Percentiles rank a stretch among this genome's conserved stretches.
Evolutionary conservation across 2,888 invertebrate species (phyloP).

Genomic region (Omphaloscelis lunosa): DNA sequence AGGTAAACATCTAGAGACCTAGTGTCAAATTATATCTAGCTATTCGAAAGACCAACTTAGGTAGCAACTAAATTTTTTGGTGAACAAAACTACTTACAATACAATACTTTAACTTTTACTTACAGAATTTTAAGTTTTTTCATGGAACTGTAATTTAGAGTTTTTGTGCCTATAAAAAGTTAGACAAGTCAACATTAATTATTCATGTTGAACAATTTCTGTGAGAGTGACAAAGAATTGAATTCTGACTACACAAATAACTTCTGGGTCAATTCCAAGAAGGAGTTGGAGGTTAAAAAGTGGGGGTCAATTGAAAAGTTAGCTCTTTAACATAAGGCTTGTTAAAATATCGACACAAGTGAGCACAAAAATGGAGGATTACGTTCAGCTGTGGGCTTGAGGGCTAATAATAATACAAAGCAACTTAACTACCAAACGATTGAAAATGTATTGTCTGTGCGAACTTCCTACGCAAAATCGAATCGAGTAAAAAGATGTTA

Average conservation of each 20-base stretch:
- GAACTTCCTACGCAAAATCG: neutral
- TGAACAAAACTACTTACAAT: neutral
- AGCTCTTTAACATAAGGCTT: neutral
- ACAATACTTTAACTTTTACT: no score
- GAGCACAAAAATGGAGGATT: neutral
- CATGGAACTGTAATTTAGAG: neutral
- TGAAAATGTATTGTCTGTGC: neutral
- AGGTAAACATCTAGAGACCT: neutral
- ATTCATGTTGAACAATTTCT: neutral
- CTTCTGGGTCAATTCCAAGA: neutral
- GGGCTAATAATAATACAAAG: neutral
- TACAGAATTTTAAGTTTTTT: constrained; percentile 8
- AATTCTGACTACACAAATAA: neutral
- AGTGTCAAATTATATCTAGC: constrained; percentile 1
- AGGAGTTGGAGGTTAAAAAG: neutral
- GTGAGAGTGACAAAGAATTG: neutral
- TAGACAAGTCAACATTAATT: neutral
- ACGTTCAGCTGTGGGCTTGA: neutral
- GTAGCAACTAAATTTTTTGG: constrained; percentile 2
- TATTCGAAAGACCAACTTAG: neutral
- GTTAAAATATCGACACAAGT: neutral
- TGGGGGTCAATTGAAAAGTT: neutral
- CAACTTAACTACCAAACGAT: neutral
- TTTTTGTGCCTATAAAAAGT: neutral
- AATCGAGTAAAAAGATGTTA: constrained; percentile 14